phyloP scores from a whole-genome alignment of 2,113 vertebrate species.

The Nycticebus coucang region DNA sequence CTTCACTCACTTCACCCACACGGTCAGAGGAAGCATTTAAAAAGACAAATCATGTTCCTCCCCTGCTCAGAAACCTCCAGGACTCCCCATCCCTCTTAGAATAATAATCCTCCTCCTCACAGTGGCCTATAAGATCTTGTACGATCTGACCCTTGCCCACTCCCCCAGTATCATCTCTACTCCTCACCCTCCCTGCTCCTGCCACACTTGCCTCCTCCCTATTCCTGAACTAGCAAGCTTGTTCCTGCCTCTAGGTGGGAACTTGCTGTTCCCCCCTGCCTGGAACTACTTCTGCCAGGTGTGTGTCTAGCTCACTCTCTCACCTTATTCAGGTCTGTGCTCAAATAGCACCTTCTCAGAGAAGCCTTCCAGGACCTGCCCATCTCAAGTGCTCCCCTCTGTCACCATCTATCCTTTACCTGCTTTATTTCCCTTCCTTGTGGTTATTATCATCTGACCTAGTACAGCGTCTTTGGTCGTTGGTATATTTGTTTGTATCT shows the following conservation, averaged over 20 bases:
- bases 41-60: neutral
- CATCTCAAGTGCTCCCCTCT: neutral
- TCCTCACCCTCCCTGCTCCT: neutral
- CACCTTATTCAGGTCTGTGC: neutral
- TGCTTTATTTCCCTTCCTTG: neutral
- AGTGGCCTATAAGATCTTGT: neutral
- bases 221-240: neutral
- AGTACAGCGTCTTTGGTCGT: fast-evolving
- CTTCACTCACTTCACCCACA: neutral
- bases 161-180: neutral
- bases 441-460: neutral
- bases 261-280: neutral
- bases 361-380: neutral
- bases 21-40: neutral
- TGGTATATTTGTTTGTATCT: neutral
- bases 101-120: neutral
- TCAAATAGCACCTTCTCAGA: neutral
- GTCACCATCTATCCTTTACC: neutral
- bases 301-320: neutral
- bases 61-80: neutral
- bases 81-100: neutral
- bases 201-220: neutral
- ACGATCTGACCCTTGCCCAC: neutral
- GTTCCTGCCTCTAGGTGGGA: neutral
- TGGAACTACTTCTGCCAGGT: neutral